Base-by-base conservation (phyloP, 2,888 invertebrate genomes). In the Leuctra nigra region DNA sequence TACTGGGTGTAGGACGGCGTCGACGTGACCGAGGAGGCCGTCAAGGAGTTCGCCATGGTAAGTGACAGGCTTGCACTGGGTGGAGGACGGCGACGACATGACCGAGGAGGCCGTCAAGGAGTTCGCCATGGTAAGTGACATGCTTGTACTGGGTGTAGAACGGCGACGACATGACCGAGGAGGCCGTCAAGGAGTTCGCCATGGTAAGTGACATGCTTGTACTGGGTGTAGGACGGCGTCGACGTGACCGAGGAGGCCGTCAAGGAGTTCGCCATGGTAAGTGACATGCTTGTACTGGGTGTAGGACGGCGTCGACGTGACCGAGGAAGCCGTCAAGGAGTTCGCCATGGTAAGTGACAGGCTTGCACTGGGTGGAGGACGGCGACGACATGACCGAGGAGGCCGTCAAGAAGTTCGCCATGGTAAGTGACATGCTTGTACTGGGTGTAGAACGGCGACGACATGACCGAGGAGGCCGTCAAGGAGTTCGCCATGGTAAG, bases 1-100 rank as follows among this genome's bases (percentile, higher is more conserved):
- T n/a, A n/a, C n/a, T n/a, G n/a, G n/a, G n/a, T n/a, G n/a, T 59
- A 65, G 0, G 78, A 77, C 4, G 72, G 72, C 2, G 60, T 67
- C 4, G 63, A 67, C 4, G 66, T 69, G 23, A 72, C 75, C 1
- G 64, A 71, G 20, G 62, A 66, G 4, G 75, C 77, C 59, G 74
- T 81, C 1, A 69, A 72, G 39, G 76, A 77, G 38, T 81, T 77
- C 68, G 79, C 81, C 2, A 66, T 72, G 75, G 81, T 80, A 65
- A 64, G 69, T 61, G 29, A n/a, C n/a, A n/a, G n/a, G n/a, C n/a
- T n/a, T n/a, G n/a, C n/a, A n/a, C n/a, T n/a, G n/a, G n/a, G n/a
- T n/a, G n/a, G 59, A 65, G 0, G 78, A 77, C 4, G 72, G 72
- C 2, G 60, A 67, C 4, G 63, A 67, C 4, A 66, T 69, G 23